These are phyloP conservation scores for Orthonychiurus folsomi DNA, from an alignment of 2,888 invertebrate genomes.

Conservation along the genomic window DNA sequence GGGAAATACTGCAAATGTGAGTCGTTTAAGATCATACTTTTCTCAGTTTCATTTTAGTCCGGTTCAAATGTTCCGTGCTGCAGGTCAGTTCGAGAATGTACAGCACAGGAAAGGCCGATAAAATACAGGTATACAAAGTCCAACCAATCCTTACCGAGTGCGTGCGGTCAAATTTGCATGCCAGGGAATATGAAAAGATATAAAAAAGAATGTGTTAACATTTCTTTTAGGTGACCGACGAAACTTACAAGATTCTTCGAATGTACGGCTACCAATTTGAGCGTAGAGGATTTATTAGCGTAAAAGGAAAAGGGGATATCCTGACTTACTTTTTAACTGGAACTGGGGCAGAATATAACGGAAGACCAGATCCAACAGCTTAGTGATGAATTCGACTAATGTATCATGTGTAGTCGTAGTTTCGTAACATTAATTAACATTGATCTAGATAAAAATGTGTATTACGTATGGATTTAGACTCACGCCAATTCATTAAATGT, in stretches of 20 bases:
- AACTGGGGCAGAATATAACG: slow-evolving; percentile 4
- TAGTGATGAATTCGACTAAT: neutral
- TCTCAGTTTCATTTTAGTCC: too few species aligned
- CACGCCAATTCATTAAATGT: too few species aligned
- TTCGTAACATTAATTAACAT: too few species aligned
- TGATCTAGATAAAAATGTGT: too few species aligned
- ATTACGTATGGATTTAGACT: too few species aligned
- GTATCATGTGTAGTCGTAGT: too few species aligned
- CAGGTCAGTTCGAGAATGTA: slow-evolving; percentile 19
- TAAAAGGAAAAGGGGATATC: slow-evolving; percentile 17
- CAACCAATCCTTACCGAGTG: too few species aligned
- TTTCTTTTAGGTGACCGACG: neutral
- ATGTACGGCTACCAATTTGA: slow-evolving; percentile 14
- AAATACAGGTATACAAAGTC: too few species aligned
- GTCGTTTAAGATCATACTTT: too few species aligned
- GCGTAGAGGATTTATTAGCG: slow-evolving; percentile 10
- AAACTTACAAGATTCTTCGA: slow-evolving; percentile 6
- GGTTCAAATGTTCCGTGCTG: too few species aligned
- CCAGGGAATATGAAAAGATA: too few species aligned
- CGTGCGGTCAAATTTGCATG: too few species aligned
- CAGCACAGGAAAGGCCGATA: slow-evolving; percentile 16
- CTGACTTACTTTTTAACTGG: slow-evolving; percentile 15
- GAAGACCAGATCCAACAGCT: neutral
- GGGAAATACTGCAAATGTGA: slow-evolving; percentile 19
- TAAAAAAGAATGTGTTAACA: neutral